Percentiles rank a stretch among this genome's conserved stretches.
Conservation (phyloP, 2,888 invertebrate genomes). For the Tiphia femorata region DNA sequence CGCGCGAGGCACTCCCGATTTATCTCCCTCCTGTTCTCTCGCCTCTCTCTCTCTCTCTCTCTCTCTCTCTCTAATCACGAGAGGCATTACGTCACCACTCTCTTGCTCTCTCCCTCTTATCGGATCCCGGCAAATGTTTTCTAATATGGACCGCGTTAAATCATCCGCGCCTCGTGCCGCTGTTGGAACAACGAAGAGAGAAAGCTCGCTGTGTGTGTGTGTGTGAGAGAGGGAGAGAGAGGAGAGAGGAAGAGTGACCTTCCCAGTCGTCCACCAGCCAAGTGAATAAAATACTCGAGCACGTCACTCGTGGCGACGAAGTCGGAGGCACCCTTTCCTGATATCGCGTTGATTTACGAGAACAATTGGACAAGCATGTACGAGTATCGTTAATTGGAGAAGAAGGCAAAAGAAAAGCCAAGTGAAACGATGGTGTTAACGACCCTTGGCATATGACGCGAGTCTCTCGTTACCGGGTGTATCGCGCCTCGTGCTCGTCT, state of each 20-base stretch:
- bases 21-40: slow-evolving; percentile 3
- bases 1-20: neutral
- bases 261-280: neutral
- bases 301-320: neutral
- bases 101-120: slow-evolving; percentile 20
- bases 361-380: slow-evolving; percentile 14
- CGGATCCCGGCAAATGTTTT: slow-evolving; percentile 34
- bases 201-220: no score
- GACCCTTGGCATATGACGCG: no score
- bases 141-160: slow-evolving; percentile 31
- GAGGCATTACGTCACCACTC: slow-evolving; percentile 2
- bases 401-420: slow-evolving; percentile 1
- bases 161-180: slow-evolving; percentile 18
- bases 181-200: neutral
- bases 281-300: neutral
- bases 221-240: neutral
- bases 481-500: neutral
- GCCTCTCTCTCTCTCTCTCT: neutral
- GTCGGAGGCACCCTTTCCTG: neutral
- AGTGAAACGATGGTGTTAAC: slow-evolving; percentile 2
- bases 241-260: neutral
- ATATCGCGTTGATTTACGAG: neutral
- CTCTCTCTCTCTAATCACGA: slow-evolving; percentile 7
- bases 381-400: slow-evolving; percentile 21
- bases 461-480: no score